Percentiles rank a stretch among this genome's conserved stretches.
Conservation (phyloP, 2,797 vertebrate species). For the Otus scops region DNA sequence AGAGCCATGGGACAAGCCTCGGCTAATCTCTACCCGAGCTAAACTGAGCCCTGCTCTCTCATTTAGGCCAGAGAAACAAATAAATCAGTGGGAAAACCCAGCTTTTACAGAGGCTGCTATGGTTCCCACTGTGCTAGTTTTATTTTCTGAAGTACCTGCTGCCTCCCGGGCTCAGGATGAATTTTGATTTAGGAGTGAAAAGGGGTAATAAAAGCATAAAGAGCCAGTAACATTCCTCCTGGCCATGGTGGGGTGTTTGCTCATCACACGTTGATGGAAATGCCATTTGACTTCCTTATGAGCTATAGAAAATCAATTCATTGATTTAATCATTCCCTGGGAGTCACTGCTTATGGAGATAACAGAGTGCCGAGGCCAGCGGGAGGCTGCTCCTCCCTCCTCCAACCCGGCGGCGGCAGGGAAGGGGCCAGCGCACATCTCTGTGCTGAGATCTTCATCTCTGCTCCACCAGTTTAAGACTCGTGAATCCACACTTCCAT, state of each 20-base stretch:
- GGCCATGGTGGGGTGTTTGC: not conserved
- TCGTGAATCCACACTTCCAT: not conserved
- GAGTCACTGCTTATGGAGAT: not conserved
- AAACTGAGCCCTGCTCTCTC: not conserved
- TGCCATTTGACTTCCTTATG: slow-evolving; percentile 36
- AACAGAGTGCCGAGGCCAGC: not conserved
- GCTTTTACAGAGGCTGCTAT: slow-evolving; percentile 1
- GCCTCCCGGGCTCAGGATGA: not conserved
- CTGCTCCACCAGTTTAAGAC: not conserved
- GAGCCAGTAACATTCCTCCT: slow-evolving; percentile 6
- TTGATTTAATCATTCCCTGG: slow-evolving; percentile 55
- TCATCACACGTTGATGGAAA: slow-evolving; percentile 48
- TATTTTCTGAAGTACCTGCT: slow-evolving; percentile 38
- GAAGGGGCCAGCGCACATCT: not conserved
- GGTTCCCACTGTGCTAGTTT: slow-evolving; percentile 21
- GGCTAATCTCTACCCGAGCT: not conserved
- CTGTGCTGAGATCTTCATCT: not conserved
- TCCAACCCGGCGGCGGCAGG: accelerated
- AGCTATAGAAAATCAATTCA: slow-evolving; percentile 69
- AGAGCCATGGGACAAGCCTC: not conserved
- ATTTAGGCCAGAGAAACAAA: not conserved
- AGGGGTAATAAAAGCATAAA: slow-evolving; percentile 32
- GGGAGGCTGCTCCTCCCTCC: not conserved
- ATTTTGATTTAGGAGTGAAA: slow-evolving; percentile 53
- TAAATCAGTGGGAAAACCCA: not conserved